phyloP scores from a whole-genome alignment of 1,140 invertebrate genomes.

The Trialeurodes vaporariorum region DNA sequence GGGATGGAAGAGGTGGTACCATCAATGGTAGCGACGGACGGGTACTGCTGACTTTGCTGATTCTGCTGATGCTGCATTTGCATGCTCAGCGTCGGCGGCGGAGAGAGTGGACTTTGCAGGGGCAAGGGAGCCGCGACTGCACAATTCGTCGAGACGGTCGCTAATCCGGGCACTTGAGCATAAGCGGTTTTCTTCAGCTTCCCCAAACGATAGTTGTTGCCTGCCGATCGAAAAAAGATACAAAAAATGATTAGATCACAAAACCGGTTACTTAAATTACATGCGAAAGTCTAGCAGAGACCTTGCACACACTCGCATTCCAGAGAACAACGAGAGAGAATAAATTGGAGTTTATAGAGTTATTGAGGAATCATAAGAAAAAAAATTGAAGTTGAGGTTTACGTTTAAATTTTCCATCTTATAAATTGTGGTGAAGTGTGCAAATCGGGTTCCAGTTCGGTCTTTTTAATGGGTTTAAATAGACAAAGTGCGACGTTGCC shows the following conservation, averaged over 20 bases:
- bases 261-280: background rate
- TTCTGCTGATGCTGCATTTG: background rate
- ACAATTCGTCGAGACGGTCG: slow-evolving; percentile 9
- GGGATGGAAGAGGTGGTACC: no score
- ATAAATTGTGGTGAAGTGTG: no score
- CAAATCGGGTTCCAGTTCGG: no score
- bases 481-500: no score
- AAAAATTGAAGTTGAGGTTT: no score
- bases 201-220: slow-evolving; percentile 25
- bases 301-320: background rate
- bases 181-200: slow-evolving; percentile 32
- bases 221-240: background rate
- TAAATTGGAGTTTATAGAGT: no score
- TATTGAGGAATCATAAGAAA: no score
- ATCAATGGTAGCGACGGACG: no score
- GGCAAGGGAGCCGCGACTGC: slow-evolving; percentile 9
- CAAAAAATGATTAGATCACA: background rate
- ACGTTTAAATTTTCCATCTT: no score
- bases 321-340: background rate
- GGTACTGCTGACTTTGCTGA: background rate
- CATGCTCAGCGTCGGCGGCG: slow-evolving; percentile 8
- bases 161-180: slow-evolving; percentile 33
- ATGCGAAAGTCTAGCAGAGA: background rate
- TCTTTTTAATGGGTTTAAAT: no score
- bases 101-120: slow-evolving; percentile 3